phyloP scores from a whole-genome alignment of 2,113 vertebrate genomes.

The Manacus vitellinus region DNA sequence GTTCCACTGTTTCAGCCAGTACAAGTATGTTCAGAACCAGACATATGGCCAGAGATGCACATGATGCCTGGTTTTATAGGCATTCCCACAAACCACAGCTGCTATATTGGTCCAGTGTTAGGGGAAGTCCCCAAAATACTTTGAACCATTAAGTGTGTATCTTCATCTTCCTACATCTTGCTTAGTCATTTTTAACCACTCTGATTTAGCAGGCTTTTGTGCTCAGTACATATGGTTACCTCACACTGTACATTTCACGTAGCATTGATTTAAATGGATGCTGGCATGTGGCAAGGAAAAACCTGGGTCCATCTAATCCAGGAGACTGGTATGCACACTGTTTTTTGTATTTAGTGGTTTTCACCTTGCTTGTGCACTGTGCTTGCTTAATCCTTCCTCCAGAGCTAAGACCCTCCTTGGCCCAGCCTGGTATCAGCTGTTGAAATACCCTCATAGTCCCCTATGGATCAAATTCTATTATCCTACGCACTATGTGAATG shows the following conservation, averaged over 20 bases:
- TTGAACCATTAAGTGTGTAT: neutral
- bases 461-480: neutral
- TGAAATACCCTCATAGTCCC: neutral
- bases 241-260: neutral
- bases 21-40: neutral
- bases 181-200: neutral
- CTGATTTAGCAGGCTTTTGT: neutral
- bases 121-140: neutral
- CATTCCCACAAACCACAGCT: neutral
- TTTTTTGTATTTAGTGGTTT: neutral
- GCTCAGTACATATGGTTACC: neutral
- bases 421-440: neutral
- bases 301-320: neutral
- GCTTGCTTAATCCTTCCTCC: neutral
- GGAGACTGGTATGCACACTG: fast-evolving
- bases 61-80: neutral
- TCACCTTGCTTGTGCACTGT: neutral
- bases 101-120: neutral
- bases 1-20: neutral
- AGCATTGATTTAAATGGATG: neutral
- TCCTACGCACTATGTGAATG: neutral
- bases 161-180: neutral
- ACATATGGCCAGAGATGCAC: neutral
- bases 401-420: neutral
- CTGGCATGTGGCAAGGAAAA: neutral